Evolutionary conservation across 2,797 vertebrate species (phyloP).

Genomic region (Limnodromus scolopaceus): DNA sequence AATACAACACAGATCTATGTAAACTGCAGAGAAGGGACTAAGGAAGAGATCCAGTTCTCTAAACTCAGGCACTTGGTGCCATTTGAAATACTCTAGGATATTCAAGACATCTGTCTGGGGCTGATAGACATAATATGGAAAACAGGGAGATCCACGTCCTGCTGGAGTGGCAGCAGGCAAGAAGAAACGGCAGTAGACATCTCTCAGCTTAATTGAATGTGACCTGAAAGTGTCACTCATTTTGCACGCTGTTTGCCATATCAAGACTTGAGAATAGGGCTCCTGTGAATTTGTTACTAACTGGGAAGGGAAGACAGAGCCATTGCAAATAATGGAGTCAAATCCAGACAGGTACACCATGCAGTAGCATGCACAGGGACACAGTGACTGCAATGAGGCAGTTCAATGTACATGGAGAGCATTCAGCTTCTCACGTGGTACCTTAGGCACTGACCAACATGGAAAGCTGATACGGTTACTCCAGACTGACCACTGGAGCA

Average conservation of each 20-base stretch:
- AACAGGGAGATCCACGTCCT: neutral
- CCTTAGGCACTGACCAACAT: neutral
- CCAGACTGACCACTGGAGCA: neutral
- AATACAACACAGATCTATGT: neutral
- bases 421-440: neutral
- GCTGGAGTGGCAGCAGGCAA: neutral
- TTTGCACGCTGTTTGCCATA: neutral
- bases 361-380: fast-evolving
- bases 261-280: neutral
- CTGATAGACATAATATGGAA: neutral
- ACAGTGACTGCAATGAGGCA: neutral
- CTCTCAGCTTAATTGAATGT: neutral
- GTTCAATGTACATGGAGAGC: neutral
- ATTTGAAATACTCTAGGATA: neutral
- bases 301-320: neutral
- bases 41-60: neutral
- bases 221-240: neutral
- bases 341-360: neutral
- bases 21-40: neutral
- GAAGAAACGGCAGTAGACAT: neutral
- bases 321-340: neutral
- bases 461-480: neutral
- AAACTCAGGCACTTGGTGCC: neutral
- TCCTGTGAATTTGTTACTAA: neutral
- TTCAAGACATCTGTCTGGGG: neutral